Conservation (phyloP, 2,797 vertebrate genomes). For the Toxotes lorentzi region DNA sequence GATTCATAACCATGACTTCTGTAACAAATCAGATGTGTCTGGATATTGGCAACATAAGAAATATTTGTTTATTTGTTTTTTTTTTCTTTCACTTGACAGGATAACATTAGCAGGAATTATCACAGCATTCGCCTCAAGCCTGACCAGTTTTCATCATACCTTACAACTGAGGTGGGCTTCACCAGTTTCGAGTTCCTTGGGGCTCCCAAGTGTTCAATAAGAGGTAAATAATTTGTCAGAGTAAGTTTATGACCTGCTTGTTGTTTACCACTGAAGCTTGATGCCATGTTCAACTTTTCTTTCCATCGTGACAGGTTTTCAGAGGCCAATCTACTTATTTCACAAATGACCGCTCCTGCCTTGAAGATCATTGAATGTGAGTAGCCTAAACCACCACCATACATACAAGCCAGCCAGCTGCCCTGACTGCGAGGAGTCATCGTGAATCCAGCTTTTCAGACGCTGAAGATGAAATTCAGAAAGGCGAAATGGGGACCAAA, state of each 20-base stretch:
- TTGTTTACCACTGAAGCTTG: background rate
- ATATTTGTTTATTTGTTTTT: background rate
- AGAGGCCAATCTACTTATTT: slow-evolving; percentile 92
- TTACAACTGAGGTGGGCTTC: slow-evolving; percentile 92
- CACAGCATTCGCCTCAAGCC: slow-evolving; percentile 90
- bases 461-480: slow-evolving; percentile 49
- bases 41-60: background rate
- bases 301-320: slow-evolving; percentile 85
- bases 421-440: slow-evolving; percentile 54
- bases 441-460: slow-evolving; percentile 35
- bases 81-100: slow-evolving; percentile 77
- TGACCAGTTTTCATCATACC: slow-evolving; percentile 90
- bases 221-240: slow-evolving; percentile 81
- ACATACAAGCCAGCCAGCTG: slow-evolving; percentile 53
- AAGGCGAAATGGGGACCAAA: slow-evolving; percentile 68
- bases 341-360: slow-evolving; percentile 86
- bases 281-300: background rate
- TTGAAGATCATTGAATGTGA: slow-evolving; percentile 75
- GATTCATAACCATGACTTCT: background rate
- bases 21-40: background rate
- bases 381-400: slow-evolving; percentile 51
- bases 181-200: slow-evolving; percentile 90
- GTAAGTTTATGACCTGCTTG: background rate
- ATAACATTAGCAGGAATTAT: slow-evolving; percentile 89
- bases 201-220: slow-evolving; percentile 86